Percentiles rank a stretch among this genome's conserved stretches.
phyloP scores from a whole-genome alignment of 2,888 invertebrate species.

The Arrhopalites spinosus region DNA sequence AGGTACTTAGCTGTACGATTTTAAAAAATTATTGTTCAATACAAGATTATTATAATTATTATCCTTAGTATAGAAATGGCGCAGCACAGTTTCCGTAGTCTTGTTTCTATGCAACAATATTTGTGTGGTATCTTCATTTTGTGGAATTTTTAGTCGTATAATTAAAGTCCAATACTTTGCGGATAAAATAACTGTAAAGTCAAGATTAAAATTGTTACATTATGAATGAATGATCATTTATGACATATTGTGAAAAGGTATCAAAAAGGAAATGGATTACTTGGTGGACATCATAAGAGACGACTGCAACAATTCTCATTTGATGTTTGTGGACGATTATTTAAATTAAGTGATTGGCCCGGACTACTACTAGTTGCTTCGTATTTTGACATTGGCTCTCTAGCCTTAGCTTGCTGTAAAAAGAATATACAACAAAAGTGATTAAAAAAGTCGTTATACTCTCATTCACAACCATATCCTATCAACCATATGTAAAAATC shows the following conservation, averaged over 20 bases:
- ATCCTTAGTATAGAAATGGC: no score
- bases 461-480: neutral
- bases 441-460: neutral
- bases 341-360: slow-evolving; percentile 50
- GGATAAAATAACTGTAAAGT: neutral
- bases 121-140: no score
- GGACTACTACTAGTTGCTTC: slow-evolving; percentile 45
- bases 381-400: slow-evolving; percentile 52
- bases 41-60: no score
- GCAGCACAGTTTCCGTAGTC: no score
- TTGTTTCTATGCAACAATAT: no score
- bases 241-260: slow-evolving; percentile 29
- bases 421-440: slow-evolving; percentile 12
- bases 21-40: no score
- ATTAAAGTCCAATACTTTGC: no score
- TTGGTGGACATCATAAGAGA: slow-evolving; percentile 28
- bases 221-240: neutral
- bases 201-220: slow-evolving; percentile 12
- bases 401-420: slow-evolving; percentile 54
- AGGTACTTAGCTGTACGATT: no score
- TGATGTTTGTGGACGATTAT: slow-evolving; percentile 49
- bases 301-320: slow-evolving; percentile 53
- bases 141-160: no score
- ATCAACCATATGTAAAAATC: neutral
- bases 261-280: slow-evolving; percentile 7